phyloP scores from a whole-genome alignment of 2,113 vertebrate species.

The Podocnemis expansa region DNA sequence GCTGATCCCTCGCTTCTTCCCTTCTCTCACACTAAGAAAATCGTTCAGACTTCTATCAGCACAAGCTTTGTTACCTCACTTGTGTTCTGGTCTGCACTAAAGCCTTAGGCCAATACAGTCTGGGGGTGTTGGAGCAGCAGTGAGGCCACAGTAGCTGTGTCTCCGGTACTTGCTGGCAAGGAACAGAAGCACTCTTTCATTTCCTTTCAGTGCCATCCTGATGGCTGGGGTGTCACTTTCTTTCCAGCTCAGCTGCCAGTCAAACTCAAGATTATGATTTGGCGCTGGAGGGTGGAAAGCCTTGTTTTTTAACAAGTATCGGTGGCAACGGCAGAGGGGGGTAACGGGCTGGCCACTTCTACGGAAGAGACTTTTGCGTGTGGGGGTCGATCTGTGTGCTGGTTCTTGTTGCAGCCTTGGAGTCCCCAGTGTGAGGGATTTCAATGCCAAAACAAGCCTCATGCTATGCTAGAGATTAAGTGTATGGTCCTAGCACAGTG shows the following conservation, averaged over 20 bases:
- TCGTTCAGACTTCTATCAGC: background rate
- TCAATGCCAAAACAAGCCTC: background rate
- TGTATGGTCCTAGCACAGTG: no score
- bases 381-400: background rate
- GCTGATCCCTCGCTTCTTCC: background rate
- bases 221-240: background rate
- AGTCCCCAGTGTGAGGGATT: background rate
- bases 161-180: background rate
- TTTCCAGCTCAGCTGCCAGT: background rate
- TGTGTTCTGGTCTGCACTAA: background rate
- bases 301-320: background rate
- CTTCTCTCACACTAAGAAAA: background rate
- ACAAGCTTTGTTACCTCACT: background rate
- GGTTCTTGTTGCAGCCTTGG: background rate
- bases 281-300: background rate
- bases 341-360: background rate
- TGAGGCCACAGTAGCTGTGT: no score
- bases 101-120: background rate
- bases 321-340: background rate
- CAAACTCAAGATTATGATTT: background rate
- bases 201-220: background rate
- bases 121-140: no score
- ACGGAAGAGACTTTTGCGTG: background rate
- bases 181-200: background rate
- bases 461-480: no score